Conservation (phyloP, 2,113 vertebrate species). For the Cyanoramphus novaezelandiae region DNA sequence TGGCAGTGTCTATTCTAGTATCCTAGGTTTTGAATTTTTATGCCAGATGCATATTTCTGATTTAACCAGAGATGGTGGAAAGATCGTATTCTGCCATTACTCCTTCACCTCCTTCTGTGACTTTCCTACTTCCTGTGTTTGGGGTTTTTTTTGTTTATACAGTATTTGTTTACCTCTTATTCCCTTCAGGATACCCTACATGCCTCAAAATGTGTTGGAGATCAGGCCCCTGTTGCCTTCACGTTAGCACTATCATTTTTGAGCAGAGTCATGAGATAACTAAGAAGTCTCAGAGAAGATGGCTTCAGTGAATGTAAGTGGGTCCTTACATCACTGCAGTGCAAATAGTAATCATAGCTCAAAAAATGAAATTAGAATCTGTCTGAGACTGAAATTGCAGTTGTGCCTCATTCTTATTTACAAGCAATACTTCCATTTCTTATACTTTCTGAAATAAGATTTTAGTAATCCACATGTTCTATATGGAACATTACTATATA, state of each 20-base stretch:
- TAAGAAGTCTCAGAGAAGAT: background rate
- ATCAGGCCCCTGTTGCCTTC: background rate
- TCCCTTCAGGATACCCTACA: background rate
- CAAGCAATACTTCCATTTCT: background rate
- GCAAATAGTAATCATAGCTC: background rate
- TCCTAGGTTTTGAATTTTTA: background rate
- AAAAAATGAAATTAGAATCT: background rate
- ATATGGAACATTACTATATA: background rate
- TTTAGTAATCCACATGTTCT: background rate
- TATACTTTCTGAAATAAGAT: background rate
- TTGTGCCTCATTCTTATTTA: background rate
- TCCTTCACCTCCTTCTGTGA: background rate
- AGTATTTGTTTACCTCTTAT: background rate
- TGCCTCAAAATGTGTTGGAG: background rate
- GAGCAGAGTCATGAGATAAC: background rate
- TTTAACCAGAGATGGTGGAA: background rate
- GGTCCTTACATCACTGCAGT: background rate
- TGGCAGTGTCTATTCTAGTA: background rate
- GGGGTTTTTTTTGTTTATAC: background rate
- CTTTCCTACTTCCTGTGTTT: background rate
- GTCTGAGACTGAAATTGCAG: background rate
- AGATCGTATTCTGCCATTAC: background rate
- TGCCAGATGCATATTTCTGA: background rate
- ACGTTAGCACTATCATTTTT: background rate
- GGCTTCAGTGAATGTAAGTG: background rate